These are phyloP conservation scores for Yoshiicerus persimilis DNA, from an alignment of 1,140 invertebrate genomes.

Conservation along the genomic window DNA sequence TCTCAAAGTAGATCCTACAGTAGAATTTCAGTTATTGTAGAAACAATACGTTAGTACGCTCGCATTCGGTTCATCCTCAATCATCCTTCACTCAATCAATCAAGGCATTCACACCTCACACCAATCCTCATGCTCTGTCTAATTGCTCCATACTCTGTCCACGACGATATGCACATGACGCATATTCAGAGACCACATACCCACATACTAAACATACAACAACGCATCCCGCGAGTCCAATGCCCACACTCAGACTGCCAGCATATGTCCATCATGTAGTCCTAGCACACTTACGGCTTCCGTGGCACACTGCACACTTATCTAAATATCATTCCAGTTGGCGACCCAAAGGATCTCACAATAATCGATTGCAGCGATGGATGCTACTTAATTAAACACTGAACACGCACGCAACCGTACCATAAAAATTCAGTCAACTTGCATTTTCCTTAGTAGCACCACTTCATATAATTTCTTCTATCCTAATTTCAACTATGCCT, in stretches of 20 bases:
- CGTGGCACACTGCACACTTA: background rate
- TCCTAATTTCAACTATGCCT: background rate
- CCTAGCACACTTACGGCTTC: background rate
- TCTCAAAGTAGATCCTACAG: constrained; percentile 2
- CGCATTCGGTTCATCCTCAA: background rate
- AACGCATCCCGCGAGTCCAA: background rate
- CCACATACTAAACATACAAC: too few species aligned
- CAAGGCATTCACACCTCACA: background rate
- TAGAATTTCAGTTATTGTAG: constrained; percentile 13
- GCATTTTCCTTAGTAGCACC: background rate
- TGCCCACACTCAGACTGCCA: background rate
- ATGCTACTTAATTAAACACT: background rate
- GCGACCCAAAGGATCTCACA: background rate
- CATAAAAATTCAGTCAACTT: background rate
- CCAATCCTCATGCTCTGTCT: background rate
- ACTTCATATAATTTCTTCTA: background rate
- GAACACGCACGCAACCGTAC: background rate
- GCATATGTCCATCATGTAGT: background rate
- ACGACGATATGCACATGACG: background rate
- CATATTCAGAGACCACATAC: background rate
- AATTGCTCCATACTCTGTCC: background rate
- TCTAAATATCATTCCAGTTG: background rate
- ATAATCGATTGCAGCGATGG: background rate
- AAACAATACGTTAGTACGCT: background rate
- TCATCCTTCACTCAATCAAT: background rate